These are phyloP conservation scores for Drosophila prosaltans DNA, from an alignment of 1,140 invertebrate species.

Conservation along the genomic window DNA sequence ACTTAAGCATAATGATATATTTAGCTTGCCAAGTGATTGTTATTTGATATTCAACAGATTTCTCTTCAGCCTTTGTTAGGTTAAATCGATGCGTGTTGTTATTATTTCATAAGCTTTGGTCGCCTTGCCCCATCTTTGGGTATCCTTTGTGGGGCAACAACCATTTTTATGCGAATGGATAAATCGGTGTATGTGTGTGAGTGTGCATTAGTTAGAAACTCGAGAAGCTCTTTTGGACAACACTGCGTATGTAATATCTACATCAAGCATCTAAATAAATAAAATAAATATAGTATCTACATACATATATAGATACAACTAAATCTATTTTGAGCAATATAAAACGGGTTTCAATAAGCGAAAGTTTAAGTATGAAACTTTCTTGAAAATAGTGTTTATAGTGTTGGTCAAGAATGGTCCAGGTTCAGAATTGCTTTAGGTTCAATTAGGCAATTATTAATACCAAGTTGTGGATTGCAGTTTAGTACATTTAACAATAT, in stretches of 20 bases:
- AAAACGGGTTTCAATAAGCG: too few species aligned
- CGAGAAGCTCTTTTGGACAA: slow-evolving; percentile 15
- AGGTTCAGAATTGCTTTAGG: too few species aligned
- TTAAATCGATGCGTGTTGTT: slow-evolving; percentile 67
- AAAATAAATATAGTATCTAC: not conserved
- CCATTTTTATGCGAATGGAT: slow-evolving; percentile 8
- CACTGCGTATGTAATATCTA: slow-evolving; percentile 64
- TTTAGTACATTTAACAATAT: too few species aligned
- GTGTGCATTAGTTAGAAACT: slow-evolving; percentile 16
- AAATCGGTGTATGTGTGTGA: slow-evolving; percentile 20
- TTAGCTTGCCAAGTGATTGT: slow-evolving; percentile 81
- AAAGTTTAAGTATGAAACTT: too few species aligned
- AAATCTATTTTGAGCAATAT: not conserved
- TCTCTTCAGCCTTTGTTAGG: slow-evolving; percentile 49
- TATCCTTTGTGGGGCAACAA: slow-evolving; percentile 12
- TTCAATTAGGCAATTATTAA: too few species aligned
- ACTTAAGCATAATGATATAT: slow-evolving; percentile 82
- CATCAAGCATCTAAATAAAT: slow-evolving; percentile 25
- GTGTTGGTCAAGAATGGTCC: too few species aligned
- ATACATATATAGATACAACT: not conserved
- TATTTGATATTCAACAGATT: slow-evolving; percentile 82
- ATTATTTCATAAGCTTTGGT: slow-evolving; percentile 63
- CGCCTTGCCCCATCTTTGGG: slow-evolving; percentile 8
- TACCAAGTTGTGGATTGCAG: too few species aligned
- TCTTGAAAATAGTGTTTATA: too few species aligned